Percentiles rank a stretch among this genome's conserved stretches.
These are phyloP conservation scores for Dipus sagitta DNA, from an alignment of 2,797 vertebrate genomes.

Conservation along the genomic window DNA sequence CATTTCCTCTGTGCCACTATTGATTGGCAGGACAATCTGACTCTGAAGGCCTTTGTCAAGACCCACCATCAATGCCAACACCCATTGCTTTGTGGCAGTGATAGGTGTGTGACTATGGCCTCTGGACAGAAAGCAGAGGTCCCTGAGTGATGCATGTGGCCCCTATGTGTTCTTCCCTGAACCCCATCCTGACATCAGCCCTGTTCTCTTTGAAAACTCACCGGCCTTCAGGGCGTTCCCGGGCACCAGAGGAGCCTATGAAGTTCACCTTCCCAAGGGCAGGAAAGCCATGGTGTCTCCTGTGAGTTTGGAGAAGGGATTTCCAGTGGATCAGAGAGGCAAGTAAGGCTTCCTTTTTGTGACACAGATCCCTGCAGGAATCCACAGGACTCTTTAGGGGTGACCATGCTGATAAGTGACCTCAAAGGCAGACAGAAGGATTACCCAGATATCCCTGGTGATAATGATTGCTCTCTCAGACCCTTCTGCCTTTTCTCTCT, in stretches of 20 bases:
- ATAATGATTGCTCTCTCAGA: background rate
- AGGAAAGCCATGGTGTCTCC: too few relatives aligned
- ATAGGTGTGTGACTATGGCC: background rate
- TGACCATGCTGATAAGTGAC: background rate
- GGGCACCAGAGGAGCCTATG: background rate
- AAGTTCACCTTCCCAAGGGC: background rate
- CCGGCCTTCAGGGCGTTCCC: too few relatives aligned
- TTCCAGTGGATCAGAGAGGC: background rate
- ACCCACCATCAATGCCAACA: background rate
- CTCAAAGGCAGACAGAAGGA: background rate
- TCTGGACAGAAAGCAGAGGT: too few relatives aligned
- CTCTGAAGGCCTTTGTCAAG: slow-evolving; percentile 73
- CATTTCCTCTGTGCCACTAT: slow-evolving; percentile 69
- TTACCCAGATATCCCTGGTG: rapidly evolving
- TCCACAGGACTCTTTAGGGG: rapidly evolving
- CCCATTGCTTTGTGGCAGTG: rapidly evolving
- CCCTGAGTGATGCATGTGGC: background rate
- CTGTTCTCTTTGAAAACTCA: background rate
- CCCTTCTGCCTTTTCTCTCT: background rate
- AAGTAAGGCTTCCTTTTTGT: background rate
- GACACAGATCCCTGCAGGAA: background rate
- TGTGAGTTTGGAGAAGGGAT: background rate
- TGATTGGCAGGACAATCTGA: slow-evolving; percentile 58
- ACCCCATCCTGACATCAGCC: background rate
- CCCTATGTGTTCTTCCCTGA: background rate